A percentile compares a stretch with the other conserved stretches of the same genome.
Evolutionary conservation across 2,113 vertebrate species (phyloP).

Genomic region (Sphaerodactylus townsendi): DNA sequence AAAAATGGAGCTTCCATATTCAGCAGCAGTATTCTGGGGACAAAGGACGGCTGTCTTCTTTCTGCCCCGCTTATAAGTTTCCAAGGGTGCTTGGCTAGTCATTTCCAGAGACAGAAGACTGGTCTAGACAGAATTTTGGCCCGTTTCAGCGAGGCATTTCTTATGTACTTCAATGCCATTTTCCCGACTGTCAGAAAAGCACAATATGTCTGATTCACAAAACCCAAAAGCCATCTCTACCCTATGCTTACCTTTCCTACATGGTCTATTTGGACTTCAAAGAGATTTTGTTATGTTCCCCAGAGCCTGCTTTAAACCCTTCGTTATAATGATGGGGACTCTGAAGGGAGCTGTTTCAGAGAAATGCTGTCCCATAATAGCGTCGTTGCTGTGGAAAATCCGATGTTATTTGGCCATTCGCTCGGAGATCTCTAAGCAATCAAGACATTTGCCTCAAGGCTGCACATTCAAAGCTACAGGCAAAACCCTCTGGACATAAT

Average conservation of each 20-base stretch:
- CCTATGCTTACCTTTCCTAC: conserved; percentile 57
- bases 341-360: conserved; percentile 75
- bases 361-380: conserved; percentile 76
- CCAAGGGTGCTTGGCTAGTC: too few relatives aligned
- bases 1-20: background rate
- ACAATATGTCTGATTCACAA: conserved; percentile 47
- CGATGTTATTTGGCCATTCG: conserved; percentile 74
- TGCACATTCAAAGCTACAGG: conserved; percentile 77
- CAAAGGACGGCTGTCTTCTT: background rate
- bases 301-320: conserved; percentile 66
- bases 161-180: background rate
- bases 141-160: background rate
- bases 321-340: conserved; percentile 71
- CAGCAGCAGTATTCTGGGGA: background rate
- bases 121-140: background rate
- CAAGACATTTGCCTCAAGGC: conserved; percentile 79
- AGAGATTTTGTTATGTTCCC: conserved; percentile 67
- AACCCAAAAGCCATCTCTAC: conserved; percentile 45
- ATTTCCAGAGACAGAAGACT: background rate
- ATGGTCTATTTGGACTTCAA: conserved; percentile 62
- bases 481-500: conserved; percentile 77
- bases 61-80: background rate
- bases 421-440: conserved; percentile 72
- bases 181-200: background rate
- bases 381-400: conserved; percentile 78